Evolutionary conservation across 1,140 invertebrate species (phyloP).

Genomic region (Caenorhabditis latens): DNA sequence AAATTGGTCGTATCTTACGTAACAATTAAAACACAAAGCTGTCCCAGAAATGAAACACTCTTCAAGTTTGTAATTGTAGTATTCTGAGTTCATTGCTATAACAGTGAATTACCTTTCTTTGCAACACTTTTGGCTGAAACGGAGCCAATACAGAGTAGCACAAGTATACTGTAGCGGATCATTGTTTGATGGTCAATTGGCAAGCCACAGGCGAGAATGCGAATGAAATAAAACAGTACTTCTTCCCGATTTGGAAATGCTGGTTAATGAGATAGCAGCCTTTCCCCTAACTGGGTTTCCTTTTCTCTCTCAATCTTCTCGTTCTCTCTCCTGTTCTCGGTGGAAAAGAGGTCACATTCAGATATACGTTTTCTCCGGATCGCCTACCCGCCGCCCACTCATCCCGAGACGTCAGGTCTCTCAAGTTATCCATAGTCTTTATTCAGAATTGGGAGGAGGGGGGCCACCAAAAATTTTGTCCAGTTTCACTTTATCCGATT

Average conservation of each 20-base stretch:
- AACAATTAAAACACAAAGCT: too few species aligned
- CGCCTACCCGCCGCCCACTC: slow-evolving; percentile 29
- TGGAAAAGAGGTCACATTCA: slow-evolving; percentile 51
- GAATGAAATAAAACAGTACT: slow-evolving; percentile 45
- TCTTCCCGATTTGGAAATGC: slow-evolving; percentile 12
- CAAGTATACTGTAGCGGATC: slow-evolving; percentile 15
- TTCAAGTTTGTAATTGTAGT: too few species aligned
- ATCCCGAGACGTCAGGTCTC: slow-evolving; percentile 13
- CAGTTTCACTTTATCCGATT: slow-evolving; percentile 49
- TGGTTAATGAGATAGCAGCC: slow-evolving; percentile 45
- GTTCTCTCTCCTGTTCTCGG: not conserved
- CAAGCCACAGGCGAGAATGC: not conserved
- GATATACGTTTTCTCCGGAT: slow-evolving; percentile 55
- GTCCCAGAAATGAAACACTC: too few species aligned
- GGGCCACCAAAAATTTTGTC: not conserved
- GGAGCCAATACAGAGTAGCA: not conserved
- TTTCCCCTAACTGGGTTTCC: slow-evolving; percentile 29
- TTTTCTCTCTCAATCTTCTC: not conserved
- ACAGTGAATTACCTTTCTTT: not conserved
- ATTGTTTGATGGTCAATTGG: not conserved
- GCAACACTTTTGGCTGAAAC: not conserved
- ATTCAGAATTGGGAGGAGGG: not conserved
- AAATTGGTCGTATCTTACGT: too few species aligned
- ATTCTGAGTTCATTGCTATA: too few species aligned
- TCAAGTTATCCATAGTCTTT: slow-evolving; percentile 44